Evolutionary conservation across 2,888 invertebrate species (phyloP).

Genomic region (Gastrophysa polygoni): DNA sequence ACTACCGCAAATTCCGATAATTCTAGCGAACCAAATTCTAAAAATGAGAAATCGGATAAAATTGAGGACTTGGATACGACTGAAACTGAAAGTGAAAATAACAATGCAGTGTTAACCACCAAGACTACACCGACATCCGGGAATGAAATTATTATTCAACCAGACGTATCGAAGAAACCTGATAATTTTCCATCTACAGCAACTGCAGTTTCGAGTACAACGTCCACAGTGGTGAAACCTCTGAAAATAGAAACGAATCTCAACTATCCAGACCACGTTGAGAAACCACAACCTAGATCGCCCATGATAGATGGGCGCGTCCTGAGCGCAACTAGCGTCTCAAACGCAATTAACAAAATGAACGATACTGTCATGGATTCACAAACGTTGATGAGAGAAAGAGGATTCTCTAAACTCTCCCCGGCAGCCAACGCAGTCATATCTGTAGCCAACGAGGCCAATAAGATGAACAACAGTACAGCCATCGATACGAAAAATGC

Average conservation of each 20-base stretch:
- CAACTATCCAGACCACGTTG: slow-evolving; percentile 40
- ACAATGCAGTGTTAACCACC: neutral
- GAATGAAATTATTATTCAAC: neutral
- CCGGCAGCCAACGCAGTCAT: slow-evolving; percentile 43
- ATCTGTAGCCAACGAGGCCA: slow-evolving; percentile 38
- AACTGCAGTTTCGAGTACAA: slow-evolving; percentile 55
- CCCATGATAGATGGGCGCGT: slow-evolving; percentile 52
- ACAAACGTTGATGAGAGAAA: slow-evolving; percentile 54
- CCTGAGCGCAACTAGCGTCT: slow-evolving; percentile 56
- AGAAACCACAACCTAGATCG: slow-evolving; percentile 39
- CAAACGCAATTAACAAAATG: slow-evolving; percentile 57
- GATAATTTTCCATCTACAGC: slow-evolving; percentile 45
- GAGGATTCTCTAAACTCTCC: slow-evolving; percentile 44
- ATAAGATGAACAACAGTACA: slow-evolving; percentile 27
- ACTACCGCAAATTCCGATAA: slow-evolving; percentile 13
- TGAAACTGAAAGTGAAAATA: slow-evolving; percentile 8
- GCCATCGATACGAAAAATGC: slow-evolving; percentile 41
- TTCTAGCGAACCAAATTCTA: neutral
- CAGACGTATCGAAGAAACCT: neutral
- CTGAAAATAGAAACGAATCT: slow-evolving; percentile 54
- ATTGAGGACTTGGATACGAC: slow-evolving; percentile 15
- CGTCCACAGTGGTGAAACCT: slow-evolving; percentile 55
- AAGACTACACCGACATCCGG: slow-evolving; percentile 5
- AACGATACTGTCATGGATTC: slow-evolving; percentile 56
- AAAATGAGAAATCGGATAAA: slow-evolving; percentile 12